Evolutionary conservation across 37 sponge, comb jelly and placozoan species (phyloP).

Genomic region (Petrosia ficiformis): DNA sequence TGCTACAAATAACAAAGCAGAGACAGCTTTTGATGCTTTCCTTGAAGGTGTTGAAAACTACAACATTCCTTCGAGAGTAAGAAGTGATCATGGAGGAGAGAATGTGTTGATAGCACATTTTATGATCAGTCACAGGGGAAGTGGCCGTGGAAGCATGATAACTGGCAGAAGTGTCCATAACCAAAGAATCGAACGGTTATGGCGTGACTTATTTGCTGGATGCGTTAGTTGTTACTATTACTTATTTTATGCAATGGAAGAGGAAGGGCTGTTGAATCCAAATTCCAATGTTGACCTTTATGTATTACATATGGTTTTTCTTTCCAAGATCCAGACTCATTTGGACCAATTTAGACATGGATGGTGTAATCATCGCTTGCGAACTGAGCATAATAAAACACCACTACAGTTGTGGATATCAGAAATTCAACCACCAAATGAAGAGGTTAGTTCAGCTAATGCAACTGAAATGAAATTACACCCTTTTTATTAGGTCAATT

Average conservation of each 20-base stretch:
- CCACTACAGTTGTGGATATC: slow-evolving; percentile 42
- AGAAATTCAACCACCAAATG: slow-evolving; percentile 1
- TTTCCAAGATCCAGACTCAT: slow-evolving; percentile 15
- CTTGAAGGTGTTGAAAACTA: slow-evolving; percentile 24
- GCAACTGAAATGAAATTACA: too few relatives aligned
- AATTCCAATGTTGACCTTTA: slow-evolving; percentile 15
- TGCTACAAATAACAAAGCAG: slow-evolving; percentile 47
- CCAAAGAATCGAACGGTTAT: slow-evolving; percentile 57
- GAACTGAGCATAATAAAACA: slow-evolving; percentile 21
- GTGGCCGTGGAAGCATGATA: slow-evolving; percentile 47
- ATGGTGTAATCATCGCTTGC: slow-evolving; percentile 29
- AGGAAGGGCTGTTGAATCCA: slow-evolving; percentile 4
- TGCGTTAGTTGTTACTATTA: slow-evolving; percentile 30
- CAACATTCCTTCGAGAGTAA: slow-evolving; percentile 58
- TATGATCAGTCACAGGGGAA: too few relatives aligned
- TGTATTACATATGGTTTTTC: slow-evolving; percentile 26
- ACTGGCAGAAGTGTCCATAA: slow-evolving; percentile 61
- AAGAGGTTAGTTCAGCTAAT: slow-evolving; percentile 5
- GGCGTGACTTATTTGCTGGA: slow-evolving; percentile 51
- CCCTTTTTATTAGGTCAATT: too few relatives aligned
- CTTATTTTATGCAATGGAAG: slow-evolving; percentile 49
- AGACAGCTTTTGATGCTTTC: slow-evolving; percentile 44
- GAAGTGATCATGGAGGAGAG: slow-evolving; percentile 66
- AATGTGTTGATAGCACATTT: slow-evolving; percentile 49
- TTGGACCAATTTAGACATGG: slow-evolving; percentile 21